Evolutionary conservation across 2,113 vertebrate species (phyloP).

Genomic region (Calidris pygmaea): DNA sequence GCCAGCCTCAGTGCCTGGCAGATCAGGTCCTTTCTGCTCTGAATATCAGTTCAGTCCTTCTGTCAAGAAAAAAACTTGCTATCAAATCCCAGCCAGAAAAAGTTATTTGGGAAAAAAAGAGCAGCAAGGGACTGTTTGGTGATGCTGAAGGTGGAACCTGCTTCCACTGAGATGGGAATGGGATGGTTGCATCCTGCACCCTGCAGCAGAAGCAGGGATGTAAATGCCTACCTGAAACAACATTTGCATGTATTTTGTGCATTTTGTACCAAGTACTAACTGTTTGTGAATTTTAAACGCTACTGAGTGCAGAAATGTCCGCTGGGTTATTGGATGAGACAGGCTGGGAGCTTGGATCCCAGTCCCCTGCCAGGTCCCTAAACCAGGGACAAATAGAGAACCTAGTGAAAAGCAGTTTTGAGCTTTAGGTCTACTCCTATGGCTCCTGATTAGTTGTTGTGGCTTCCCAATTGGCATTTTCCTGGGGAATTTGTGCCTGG

Average conservation of each 20-base stretch:
- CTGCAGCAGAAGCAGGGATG: neutral
- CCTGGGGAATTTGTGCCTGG: neutral
- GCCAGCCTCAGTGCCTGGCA: neutral
- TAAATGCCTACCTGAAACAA: neutral
- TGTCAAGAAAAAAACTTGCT: neutral
- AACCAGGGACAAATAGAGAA: neutral
- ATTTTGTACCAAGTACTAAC: fast-evolving
- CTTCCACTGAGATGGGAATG: neutral
- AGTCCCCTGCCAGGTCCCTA: neutral
- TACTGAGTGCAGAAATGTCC: neutral
- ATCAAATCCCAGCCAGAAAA: neutral
- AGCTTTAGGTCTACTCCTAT: fast-evolving
- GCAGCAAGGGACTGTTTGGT: neutral
- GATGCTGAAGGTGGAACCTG: neutral
- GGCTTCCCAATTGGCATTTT: neutral
- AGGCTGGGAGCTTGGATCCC: neutral
- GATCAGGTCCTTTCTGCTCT: neutral
- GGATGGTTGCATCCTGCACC: fast-evolving
- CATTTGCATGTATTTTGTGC: neutral
- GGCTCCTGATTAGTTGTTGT: neutral
- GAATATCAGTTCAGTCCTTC: neutral
- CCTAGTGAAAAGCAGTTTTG: neutral
- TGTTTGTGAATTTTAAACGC: neutral
- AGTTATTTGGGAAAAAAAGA: neutral
- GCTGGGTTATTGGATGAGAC: neutral